Conservation (phyloP, 2,888 invertebrate genomes). For the Stegana nigrithorax region DNA sequence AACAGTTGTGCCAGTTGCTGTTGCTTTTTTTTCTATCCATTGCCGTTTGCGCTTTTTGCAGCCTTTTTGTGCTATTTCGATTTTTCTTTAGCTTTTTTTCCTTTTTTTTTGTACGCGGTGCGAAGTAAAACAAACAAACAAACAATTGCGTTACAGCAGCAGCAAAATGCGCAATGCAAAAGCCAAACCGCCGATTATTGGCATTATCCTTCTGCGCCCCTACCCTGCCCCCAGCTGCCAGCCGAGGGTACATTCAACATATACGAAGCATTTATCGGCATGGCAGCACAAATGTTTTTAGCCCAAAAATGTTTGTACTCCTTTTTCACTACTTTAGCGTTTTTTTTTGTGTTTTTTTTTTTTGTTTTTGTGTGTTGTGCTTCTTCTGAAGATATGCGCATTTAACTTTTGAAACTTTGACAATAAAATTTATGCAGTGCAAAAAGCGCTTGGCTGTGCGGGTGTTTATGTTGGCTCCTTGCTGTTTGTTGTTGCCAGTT, state of each 20-base stretch:
- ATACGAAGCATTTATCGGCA: conserved; percentile 1
- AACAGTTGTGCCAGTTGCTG: neutral
- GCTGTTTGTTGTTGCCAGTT: too few species aligned
- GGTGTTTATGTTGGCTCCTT: too few species aligned
- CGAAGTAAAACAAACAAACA: neutral
- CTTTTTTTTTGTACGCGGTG: neutral
- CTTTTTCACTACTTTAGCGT: too few species aligned
- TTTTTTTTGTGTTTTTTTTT: neutral
- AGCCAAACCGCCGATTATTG: conserved; percentile 12
- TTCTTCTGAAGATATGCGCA: conserved; percentile 12
- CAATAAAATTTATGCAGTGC: conserved; percentile 6
- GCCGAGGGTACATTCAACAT: neutral
- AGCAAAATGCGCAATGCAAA: neutral
- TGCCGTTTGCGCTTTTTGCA: neutral
- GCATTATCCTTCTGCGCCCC: conserved; percentile 15
- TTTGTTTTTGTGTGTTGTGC: too few species aligned
- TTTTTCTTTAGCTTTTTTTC: neutral
- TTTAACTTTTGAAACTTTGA: conserved; percentile 9
- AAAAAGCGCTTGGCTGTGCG: neutral
- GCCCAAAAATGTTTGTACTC: too few species aligned
- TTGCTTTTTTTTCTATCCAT: neutral
- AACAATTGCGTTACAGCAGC: neutral
- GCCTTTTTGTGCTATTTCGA: neutral
- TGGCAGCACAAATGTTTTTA: neutral
- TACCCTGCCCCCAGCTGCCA: too few species aligned